These are phyloP conservation scores for Atethmia centrago DNA, from an alignment of 2,888 invertebrate species.

Conservation along the genomic window DNA sequence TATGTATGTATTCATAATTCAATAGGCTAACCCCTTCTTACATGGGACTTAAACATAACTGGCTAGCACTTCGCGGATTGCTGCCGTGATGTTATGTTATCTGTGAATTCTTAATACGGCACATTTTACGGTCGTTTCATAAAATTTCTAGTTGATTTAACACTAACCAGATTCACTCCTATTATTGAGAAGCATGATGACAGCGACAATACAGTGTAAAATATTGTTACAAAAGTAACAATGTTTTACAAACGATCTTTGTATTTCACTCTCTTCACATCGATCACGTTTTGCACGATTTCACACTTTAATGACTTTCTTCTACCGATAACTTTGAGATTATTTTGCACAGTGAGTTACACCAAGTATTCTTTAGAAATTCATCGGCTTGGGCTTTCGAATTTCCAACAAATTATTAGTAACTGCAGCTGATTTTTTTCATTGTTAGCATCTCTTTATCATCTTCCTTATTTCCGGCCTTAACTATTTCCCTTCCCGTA, in stretches of 20 bases:
- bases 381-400: neutral
- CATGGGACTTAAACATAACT: too few species aligned
- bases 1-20: neutral
- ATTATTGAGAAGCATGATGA: neutral
- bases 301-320: slow-evolving; percentile 2
- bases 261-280: slow-evolving; percentile 4
- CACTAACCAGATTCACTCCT: too few species aligned
- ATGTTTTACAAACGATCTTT: slow-evolving; percentile 30
- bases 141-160: neutral
- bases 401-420: neutral
- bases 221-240: slow-evolving; percentile 6
- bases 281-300: slow-evolving; percentile 25
- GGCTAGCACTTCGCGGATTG: too few species aligned
- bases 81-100: too few species aligned
- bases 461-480: neutral
- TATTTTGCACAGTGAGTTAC: neutral
- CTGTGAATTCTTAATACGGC: neutral
- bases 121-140: neutral
- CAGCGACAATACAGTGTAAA: slow-evolving; percentile 3
- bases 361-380: neutral
- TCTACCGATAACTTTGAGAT: neutral
- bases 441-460: neutral
- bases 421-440: neutral
- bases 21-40: too few species aligned
- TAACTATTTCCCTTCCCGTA: neutral